A percentile compares a stretch with the other conserved stretches of the same genome.
These are phyloP conservation scores for Alloplasta piceator DNA, from an alignment of 2,888 invertebrate genomes.

Conservation along the genomic window DNA sequence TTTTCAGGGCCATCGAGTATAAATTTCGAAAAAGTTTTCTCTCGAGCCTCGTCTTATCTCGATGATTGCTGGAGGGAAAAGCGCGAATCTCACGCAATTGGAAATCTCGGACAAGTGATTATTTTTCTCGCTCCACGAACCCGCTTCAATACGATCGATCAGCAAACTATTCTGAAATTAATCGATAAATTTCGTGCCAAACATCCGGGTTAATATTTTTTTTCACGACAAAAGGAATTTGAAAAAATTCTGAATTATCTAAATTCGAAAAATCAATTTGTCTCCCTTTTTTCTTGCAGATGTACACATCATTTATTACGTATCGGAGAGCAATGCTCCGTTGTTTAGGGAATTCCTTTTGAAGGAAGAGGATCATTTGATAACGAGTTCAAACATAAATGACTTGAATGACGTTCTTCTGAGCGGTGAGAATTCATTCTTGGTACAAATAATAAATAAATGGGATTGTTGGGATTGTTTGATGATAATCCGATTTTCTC, in stretches of 20 bases:
- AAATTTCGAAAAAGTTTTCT: slow-evolving; percentile 70
- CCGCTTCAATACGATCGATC: slow-evolving; percentile 64
- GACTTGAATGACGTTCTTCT: slow-evolving; percentile 68
- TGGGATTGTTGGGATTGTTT: not conserved
- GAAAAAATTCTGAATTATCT: not conserved
- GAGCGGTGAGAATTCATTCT: slow-evolving; percentile 63
- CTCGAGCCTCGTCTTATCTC: slow-evolving; percentile 66
- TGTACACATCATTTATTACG: slow-evolving; percentile 74
- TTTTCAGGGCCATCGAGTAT: slow-evolving; percentile 74
- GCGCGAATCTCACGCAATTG: slow-evolving; percentile 67
- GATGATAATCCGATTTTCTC: slow-evolving; percentile 10
- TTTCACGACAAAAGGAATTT: too few species aligned
- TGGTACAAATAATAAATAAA: not conserved
- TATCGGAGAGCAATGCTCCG: slow-evolving; percentile 67
- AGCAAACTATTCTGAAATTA: slow-evolving; percentile 59
- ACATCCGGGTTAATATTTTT: slow-evolving; percentile 72
- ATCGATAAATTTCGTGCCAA: slow-evolving; percentile 69
- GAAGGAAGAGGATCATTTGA: slow-evolving; percentile 73
- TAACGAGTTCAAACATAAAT: slow-evolving; percentile 70
- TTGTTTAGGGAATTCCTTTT: slow-evolving; percentile 71
- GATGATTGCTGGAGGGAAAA: slow-evolving; percentile 71
- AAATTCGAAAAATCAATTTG: not conserved
- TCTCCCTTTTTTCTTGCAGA: slow-evolving; percentile 67
- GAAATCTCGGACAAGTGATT: slow-evolving; percentile 74
- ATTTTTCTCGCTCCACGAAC: slow-evolving; percentile 72